phyloP scores from a whole-genome alignment of 2,113 vertebrate species.

The Tragelaphus scriptus region DNA sequence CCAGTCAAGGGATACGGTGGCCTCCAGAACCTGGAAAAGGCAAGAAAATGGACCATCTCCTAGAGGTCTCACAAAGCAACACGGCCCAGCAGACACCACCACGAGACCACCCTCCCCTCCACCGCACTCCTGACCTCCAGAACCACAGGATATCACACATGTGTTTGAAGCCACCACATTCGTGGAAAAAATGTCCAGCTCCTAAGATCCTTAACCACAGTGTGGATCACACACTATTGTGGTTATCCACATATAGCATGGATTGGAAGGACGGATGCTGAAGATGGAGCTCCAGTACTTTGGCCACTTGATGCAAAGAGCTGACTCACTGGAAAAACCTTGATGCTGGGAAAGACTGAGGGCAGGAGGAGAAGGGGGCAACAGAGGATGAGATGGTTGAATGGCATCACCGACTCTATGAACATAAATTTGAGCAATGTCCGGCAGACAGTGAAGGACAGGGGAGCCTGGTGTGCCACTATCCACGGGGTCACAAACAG shows the following conservation, averaged over 20 bases:
- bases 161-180: no score
- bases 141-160: background rate
- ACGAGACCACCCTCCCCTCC: background rate
- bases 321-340: background rate
- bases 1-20: accelerated
- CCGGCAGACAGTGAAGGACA: background rate
- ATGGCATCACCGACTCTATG: background rate
- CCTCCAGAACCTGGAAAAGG: background rate
- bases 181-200: background rate
- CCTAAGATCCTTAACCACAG: background rate
- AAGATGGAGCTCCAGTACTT: background rate
- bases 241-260: background rate
- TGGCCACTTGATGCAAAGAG: background rate
- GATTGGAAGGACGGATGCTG: background rate
- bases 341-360: background rate
- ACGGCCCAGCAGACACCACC: no score
- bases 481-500: background rate
- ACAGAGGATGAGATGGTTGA: background rate
- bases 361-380: background rate
- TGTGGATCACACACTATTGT: background rate
- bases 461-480: background rate
- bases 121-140: background rate
- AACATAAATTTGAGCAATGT: background rate
- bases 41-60: accelerated
- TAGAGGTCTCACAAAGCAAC: background rate